These are phyloP conservation scores for Acanthosoma haemorrhoidale DNA, from an alignment of 2,888 invertebrate species.

Conservation along the genomic window DNA sequence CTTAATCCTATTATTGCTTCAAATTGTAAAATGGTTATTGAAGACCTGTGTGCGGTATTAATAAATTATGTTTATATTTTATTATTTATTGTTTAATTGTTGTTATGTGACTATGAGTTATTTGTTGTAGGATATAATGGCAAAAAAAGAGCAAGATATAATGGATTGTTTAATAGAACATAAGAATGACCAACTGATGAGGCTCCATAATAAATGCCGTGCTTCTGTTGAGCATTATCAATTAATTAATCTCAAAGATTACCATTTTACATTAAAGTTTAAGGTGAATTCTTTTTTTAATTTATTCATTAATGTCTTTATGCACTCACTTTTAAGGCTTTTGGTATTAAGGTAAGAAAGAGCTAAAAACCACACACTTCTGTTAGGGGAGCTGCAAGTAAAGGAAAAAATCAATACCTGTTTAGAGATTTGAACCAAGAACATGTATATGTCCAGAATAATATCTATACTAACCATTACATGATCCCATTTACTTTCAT, in stretches of 20 bases:
- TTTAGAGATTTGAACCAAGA: too few species aligned
- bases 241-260: conserved; percentile 85
- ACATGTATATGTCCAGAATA: too few species aligned
- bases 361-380: too few species aligned
- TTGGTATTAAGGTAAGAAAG: too few species aligned
- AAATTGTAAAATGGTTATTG: conserved; percentile 75
- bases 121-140: conserved; percentile 16
- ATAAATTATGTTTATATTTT: not conserved
- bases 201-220: conserved; percentile 74
- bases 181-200: conserved; percentile 80
- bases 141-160: conserved; percentile 53
- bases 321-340: too few species aligned
- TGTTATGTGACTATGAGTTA: not conserved
- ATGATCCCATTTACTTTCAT: too few species aligned
- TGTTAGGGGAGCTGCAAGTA: too few species aligned
- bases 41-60: conserved; percentile 61
- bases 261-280: conserved; percentile 88
- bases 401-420: too few species aligned
- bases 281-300: too few species aligned
- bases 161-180: conserved; percentile 91
- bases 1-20: conserved; percentile 81
- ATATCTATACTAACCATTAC: too few species aligned
- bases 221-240: conserved; percentile 97
- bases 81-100: not conserved
- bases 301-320: too few species aligned